Conservation (phyloP, 1,140 invertebrate genomes). For the Euura saliciscinereae region DNA sequence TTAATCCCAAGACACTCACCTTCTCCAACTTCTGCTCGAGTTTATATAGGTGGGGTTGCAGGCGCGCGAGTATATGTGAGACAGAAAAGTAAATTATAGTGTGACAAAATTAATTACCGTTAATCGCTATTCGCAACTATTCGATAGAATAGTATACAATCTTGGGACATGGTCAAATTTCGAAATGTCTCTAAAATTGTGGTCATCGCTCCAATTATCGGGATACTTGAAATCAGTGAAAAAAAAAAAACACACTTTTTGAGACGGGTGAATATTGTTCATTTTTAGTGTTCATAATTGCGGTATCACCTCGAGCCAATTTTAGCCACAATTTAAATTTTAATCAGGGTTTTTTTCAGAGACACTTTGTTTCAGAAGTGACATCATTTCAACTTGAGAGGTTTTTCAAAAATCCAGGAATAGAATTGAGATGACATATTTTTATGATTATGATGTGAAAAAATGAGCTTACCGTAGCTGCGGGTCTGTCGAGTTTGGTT, state of each 20-base stretch:
- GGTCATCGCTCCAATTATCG: too few relatives aligned
- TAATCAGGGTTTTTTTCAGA: not conserved
- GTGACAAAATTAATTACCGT: too few relatives aligned
- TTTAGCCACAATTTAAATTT: too few relatives aligned
- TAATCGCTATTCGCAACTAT: too few relatives aligned
- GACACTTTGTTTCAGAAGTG: not conserved
- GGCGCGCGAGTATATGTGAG: constrained; percentile 40
- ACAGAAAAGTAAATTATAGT: not conserved
- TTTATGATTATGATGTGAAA: not conserved
- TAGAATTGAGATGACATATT: not conserved
- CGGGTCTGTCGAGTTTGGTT: constrained; percentile 53
- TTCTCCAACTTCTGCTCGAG: constrained; percentile 54
- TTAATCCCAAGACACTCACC: constrained; percentile 37
- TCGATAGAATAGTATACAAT: too few relatives aligned
- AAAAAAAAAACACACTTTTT: too few relatives aligned
- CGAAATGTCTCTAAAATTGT: too few relatives aligned
- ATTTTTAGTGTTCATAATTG: too few relatives aligned
- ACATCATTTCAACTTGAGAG: not conserved
- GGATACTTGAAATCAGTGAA: too few relatives aligned
- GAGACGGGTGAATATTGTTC: too few relatives aligned
- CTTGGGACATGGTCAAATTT: too few relatives aligned
- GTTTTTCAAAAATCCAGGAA: constrained; percentile 17
- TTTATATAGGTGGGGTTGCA: not conserved
- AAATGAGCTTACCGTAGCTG: constrained; percentile 43
- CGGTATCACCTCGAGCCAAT: too few relatives aligned